Conservation (phyloP, 2,113 vertebrate species). For the Ammodytes dubius region DNA sequence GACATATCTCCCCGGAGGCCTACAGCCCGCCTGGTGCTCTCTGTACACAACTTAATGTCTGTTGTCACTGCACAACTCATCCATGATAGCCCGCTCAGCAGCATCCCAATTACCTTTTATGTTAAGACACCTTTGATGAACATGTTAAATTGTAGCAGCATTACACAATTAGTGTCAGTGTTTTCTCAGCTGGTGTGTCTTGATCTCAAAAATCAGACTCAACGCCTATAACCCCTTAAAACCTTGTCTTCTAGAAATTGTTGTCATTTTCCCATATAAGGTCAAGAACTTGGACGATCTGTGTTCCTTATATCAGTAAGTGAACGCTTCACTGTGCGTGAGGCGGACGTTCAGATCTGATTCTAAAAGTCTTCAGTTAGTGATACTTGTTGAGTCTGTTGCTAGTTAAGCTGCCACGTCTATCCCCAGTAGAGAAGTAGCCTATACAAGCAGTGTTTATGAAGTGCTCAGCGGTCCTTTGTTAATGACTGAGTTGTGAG, state of each 20-base stretch:
- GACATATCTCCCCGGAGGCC: slow-evolving; percentile 79
- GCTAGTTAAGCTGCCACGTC: no score
- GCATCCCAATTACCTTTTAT: slow-evolving; percentile 75
- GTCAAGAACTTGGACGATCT: no score
- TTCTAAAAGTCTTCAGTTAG: no score
- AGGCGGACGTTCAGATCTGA: no score
- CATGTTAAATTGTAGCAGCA: slow-evolving; percentile 29
- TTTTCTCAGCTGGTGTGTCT: slow-evolving; percentile 16
- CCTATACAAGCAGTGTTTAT: no score
- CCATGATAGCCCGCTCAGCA: slow-evolving; percentile 68
- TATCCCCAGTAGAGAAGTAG: no score
- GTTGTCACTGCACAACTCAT: slow-evolving; percentile 79
- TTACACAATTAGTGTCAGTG: slow-evolving; percentile 13
- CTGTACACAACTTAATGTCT: slow-evolving; percentile 81
- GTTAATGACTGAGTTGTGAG: no score
- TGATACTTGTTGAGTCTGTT: background rate
- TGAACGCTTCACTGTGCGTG: no score
- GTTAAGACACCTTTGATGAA: slow-evolving; percentile 59
- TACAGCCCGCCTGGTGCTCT: slow-evolving; percentile 71
- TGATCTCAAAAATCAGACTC: background rate
- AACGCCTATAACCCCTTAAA: background rate
- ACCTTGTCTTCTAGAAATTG: background rate
- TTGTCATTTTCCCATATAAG: no score
- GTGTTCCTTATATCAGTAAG: no score
- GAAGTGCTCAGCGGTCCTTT: no score